Conservation (phyloP, 2,113 vertebrate species). For the Ptychochromis oligacanthus region DNA sequence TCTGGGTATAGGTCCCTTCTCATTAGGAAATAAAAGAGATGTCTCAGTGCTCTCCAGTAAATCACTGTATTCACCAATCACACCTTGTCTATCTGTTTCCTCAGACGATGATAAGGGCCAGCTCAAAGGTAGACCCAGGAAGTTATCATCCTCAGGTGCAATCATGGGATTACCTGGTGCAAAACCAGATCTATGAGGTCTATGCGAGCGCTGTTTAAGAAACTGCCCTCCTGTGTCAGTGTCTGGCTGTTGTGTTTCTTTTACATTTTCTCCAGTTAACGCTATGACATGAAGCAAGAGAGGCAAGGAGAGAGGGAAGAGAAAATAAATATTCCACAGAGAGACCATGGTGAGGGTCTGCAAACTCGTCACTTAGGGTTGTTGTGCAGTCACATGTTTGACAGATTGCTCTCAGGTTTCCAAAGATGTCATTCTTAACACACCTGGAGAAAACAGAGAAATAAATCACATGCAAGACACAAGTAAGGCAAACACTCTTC, state of each 20-base stretch:
- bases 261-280: constrained; percentile 35
- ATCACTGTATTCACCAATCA: constrained; percentile 71
- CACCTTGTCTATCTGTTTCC: constrained; percentile 59
- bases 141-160: constrained; percentile 26
- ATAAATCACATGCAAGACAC: background rate
- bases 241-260: constrained; percentile 31
- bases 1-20: constrained; percentile 1
- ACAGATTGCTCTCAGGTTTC: constrained; percentile 7
- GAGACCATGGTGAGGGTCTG: constrained; percentile 59
- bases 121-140: constrained; percentile 31
- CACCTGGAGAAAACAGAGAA: constrained; percentile 25
- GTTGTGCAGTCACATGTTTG: constrained; percentile 51
- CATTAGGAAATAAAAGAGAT: constrained; percentile 10
- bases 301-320: constrained; percentile 52
- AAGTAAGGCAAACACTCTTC: background rate
- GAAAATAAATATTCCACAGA: constrained; percentile 54
- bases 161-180: background rate
- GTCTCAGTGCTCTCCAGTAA: constrained; percentile 36
- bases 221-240: background rate
- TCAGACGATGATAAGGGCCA: constrained; percentile 50
- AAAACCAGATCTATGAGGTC: constrained; percentile 18
- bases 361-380: constrained; percentile 42
- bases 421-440: constrained; percentile 15
- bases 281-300: constrained; percentile 19
- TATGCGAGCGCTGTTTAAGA: constrained; percentile 16